Evolutionary conservation across 2,888 invertebrate species (phyloP).

Genomic region (Alentia gelatinosa): DNA sequence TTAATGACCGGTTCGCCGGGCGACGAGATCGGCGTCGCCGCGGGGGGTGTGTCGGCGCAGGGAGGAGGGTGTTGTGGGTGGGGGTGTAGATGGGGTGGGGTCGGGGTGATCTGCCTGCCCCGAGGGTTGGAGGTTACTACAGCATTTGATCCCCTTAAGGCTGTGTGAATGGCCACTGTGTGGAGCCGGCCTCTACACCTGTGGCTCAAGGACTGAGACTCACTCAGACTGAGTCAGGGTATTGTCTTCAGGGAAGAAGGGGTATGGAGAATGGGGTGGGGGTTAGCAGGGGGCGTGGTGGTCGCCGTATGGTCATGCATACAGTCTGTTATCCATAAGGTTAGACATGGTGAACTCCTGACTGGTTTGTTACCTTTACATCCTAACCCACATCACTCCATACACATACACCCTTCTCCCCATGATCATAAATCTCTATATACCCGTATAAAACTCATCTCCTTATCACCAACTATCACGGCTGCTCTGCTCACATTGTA

Average conservation of each 20-base stretch:
- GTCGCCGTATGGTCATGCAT: too few species aligned
- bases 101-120: not conserved
- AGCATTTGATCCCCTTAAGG: conserved; percentile 6
- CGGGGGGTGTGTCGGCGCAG: not conserved
- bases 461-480: too few species aligned
- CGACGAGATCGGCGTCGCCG: not conserved
- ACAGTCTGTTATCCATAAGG: too few species aligned
- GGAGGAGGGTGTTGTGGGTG: not conserved
- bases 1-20: conserved; percentile 27
- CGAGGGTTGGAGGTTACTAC: not conserved
- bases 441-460: too few species aligned
- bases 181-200: not conserved
- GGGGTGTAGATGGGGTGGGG: not conserved
- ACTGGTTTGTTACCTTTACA: too few species aligned
- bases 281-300: not conserved
- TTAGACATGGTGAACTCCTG: too few species aligned
- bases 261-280: not conserved
- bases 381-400: too few species aligned
- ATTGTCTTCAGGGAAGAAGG: not conserved
- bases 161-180: conserved; percentile 26
- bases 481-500: too few species aligned
- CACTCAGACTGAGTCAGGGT: not conserved
- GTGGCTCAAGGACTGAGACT: conserved; percentile 2
- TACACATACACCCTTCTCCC: too few species aligned
- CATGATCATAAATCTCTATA: too few species aligned